These are phyloP conservation scores for Drosophila quadrilineata DNA, from an alignment of 1,140 invertebrate genomes.

Conservation along the genomic window DNA sequence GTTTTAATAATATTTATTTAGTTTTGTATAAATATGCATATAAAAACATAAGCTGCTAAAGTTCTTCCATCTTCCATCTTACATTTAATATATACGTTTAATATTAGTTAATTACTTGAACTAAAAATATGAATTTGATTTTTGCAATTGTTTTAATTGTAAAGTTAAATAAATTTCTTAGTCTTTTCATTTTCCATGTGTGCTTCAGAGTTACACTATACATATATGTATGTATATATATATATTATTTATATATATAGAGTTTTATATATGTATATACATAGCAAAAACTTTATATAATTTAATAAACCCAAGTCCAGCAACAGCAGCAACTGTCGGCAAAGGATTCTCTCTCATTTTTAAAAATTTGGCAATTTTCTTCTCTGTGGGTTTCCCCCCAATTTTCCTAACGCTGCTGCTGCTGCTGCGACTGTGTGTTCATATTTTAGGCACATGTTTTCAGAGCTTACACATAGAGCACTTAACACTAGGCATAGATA, in stretches of 20 bases:
- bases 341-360: not conserved
- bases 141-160: constrained; percentile 45
- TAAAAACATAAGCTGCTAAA: constrained; percentile 49
- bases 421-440: constrained; percentile 11
- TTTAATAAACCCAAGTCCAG: constrained; percentile 37
- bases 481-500: constrained; percentile 53
- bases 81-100: constrained; percentile 5
- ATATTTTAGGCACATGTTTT: constrained; percentile 74
- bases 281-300: constrained; percentile 75
- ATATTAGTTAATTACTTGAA: too few species aligned
- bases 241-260: constrained; percentile 57
- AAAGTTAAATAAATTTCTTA: constrained; percentile 74
- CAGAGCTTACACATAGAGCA: constrained; percentile 66
- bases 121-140: constrained; percentile 66
- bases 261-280: constrained; percentile 56
- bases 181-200: constrained; percentile 80
- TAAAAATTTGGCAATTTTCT: constrained; percentile 56
- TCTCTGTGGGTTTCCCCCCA: too few species aligned
- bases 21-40: constrained; percentile 37
- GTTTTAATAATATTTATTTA: not conserved
- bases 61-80: constrained; percentile 8
- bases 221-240: constrained; percentile 49
- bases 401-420: constrained; percentile 6
- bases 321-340: constrained; percentile 28
- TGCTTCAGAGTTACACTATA: constrained; percentile 77